Evolutionary conservation across 1,140 invertebrate species (phyloP), one percentile per base, ranked within the genome.

Genomic region (Solen grandis): DNA sequence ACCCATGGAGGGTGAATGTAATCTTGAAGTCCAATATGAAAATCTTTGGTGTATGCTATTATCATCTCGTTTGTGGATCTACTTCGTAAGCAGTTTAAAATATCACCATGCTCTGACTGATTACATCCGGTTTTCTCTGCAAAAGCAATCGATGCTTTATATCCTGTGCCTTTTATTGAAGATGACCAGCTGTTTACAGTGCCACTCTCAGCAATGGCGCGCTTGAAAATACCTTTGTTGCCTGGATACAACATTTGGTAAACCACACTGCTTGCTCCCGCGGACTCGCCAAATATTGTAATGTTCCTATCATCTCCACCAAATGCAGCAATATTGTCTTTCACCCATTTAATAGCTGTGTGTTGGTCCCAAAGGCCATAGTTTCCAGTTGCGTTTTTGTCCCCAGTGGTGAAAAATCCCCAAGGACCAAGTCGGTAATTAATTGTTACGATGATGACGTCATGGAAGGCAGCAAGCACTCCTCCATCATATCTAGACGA

Each of bases 361-460:
- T 96, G 94, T 91, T 96, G 95, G 91, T 97, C 96, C 88, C 95
- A 95, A 31, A 96, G 90, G 0, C 95, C 96, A 88, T 94, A 94
- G 87, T 96, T 96, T 22, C 96, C 96, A 0, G 94, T 38, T 13
- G 76, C 35, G 38, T 54, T 36, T 81, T 96, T 95, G 92, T 98
- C 97, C 0, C 94, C 96, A 0, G 97, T 98, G 57, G 96, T 97
- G 0, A 98, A 92, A 92, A 98, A 98, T 38, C 97, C 96, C 95
- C 99, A 94, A 10, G 89, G 65, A 31, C 97, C 96, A 14, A 97
- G 95, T 69, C 97, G 94, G 90, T 99, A 99, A 90, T 98, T 97
- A 94, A 99, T 96, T 16, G 96, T 96, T 3, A 98, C 97, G 72
- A 98, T 93, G 55, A 99, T 96, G 22, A 99, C 94, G 86, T 98